A percentile compares a stretch with the other conserved stretches of the same genome.
Conservation (phyloP, 1,140 invertebrate species). For the Brachionus calyciflorus region DNA sequence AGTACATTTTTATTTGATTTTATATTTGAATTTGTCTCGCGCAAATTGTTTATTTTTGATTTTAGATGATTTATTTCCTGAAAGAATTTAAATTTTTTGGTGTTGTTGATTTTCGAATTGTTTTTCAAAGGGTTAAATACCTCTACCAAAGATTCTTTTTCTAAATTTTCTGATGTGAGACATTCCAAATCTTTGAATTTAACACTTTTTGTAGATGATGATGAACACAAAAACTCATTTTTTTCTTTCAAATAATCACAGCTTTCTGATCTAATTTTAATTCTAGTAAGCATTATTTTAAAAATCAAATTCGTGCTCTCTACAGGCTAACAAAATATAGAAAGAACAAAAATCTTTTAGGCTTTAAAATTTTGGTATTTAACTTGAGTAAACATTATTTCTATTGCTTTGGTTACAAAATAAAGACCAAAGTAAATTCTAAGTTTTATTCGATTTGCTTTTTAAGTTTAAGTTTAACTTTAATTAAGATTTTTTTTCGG, state of each 20-base stretch:
- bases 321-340: too few species aligned
- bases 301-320: too few species aligned
- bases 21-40: not conserved
- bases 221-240: not conserved
- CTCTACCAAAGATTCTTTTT: not conserved
- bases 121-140: not conserved
- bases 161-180: not conserved
- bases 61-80: slow-evolving; percentile 9
- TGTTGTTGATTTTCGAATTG: not conserved
- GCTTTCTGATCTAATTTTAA: slow-evolving; percentile 39
- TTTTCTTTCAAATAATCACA: not conserved
- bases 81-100: not conserved
- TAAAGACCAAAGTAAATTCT: too few species aligned
- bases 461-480: too few species aligned
- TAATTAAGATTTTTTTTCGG: too few species aligned
- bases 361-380: too few species aligned
- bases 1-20: slow-evolving; percentile 9
- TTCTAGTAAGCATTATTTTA: too few species aligned
- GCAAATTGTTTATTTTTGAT: not conserved
- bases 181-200: slow-evolving; percentile 8
- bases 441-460: too few species aligned
- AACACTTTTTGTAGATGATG: slow-evolving; percentile 1
- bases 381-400: too few species aligned
- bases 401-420: too few species aligned
- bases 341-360: too few species aligned